Evolutionary conservation across 2,113 vertebrate genomes (phyloP).

Genomic region (Dipodomys stephensi): DNA sequence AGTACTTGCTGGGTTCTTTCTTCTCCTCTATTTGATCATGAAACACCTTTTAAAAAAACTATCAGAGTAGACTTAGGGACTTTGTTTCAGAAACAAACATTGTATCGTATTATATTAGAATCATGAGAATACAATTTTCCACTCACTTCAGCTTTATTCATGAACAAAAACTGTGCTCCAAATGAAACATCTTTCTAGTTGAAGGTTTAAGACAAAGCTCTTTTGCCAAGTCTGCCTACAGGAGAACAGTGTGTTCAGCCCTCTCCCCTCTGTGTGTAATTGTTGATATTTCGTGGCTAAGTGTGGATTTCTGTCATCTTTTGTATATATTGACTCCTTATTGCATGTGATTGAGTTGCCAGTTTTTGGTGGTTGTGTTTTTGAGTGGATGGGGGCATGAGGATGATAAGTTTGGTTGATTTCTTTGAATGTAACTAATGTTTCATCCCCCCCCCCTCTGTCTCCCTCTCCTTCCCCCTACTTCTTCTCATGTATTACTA

Average conservation of each 20-base stretch:
- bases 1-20: neutral
- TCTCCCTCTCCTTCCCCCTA: neutral
- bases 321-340: slow-evolving; percentile 69
- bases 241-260: slow-evolving; percentile 82
- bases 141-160: neutral
- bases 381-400: slow-evolving; percentile 69
- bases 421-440: neutral
- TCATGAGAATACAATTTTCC: neutral
- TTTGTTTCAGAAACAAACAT: neutral
- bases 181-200: slow-evolving; percentile 22
- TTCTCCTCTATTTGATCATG: neutral
- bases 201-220: slow-evolving; percentile 34
- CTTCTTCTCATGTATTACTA: slow-evolving; percentile 76
- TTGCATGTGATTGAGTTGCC: slow-evolving; percentile 77
- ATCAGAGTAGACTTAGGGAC: neutral
- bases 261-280: slow-evolving; percentile 74
- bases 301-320: slow-evolving; percentile 77
- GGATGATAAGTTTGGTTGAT: slow-evolving; percentile 10
- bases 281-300: slow-evolving; percentile 77
- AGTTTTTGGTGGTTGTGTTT: slow-evolving; percentile 70
- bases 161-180: neutral
- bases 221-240: slow-evolving; percentile 63
- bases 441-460: slow-evolving; percentile 39
- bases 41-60: neutral
- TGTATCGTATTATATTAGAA: neutral